Evolutionary conservation across 2,113 vertebrate genomes (phyloP), one percentile per base, ranked within the genome.

Genomic region (Haemorhous mexicanus): DNA sequence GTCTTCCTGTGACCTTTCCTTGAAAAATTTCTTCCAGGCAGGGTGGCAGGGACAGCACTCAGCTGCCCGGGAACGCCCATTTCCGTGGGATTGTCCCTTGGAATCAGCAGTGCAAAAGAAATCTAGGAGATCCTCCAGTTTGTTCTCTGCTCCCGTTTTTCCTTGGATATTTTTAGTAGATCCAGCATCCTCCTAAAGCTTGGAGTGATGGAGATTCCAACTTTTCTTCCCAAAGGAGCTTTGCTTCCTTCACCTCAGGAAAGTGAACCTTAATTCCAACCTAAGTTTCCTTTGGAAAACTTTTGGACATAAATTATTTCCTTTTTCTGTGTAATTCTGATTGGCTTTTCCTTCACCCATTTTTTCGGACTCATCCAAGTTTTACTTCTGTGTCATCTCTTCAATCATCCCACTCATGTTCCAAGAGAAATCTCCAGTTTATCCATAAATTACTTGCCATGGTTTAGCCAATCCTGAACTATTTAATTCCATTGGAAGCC

Each of bases 61-160:
- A 0, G 23, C 64, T 23, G 11, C 35, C 23, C 1, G 1, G 66
- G 81, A 63, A 26, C 0, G 2, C 28, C 49, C 18, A 2, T 39
- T 74, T 19, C n/a, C 2, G 0, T 47, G 50, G 82, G 12, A 66
- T 41, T 56, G 15, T 39, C 41, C 50, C 59, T 28, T 0, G 3
- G 82, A 55, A 14, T 27, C 41, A 37, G 39, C n/a, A 22, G 13
- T 12, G 47, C 11, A 2, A 3, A 39, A 58, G 61, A 28, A 35
- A 46, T 26, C 30, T 6, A 7, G 9, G 39, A 81, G 43, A 26
- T 35, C 39, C 74, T 55, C 80, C 52, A 43, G 18, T 10, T 18
- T 28, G 8, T 30, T 39, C 73, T 62, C 63, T 76, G 9, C 7
- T 76, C 28, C 63, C 24, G 3, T 73, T 73, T 90, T 61, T 8